Evolutionary conservation across 2,113 vertebrate species (phyloP).

Genomic region (Galemys pyrenaicus): DNA sequence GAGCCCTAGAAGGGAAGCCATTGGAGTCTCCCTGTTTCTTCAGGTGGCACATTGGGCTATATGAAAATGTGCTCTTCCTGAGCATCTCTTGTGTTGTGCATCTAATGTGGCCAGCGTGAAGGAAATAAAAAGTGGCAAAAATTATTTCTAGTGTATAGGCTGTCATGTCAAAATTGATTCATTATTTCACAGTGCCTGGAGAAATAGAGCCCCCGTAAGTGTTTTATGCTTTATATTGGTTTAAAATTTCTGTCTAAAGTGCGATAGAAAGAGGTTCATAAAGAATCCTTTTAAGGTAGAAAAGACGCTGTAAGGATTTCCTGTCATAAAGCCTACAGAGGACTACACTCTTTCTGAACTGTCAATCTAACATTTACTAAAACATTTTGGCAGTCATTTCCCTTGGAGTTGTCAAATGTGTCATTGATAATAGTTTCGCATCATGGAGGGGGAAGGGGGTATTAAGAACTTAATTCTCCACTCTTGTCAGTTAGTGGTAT

Average conservation of each 20-base stretch:
- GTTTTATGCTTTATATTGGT: not conserved
- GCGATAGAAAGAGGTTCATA: not conserved
- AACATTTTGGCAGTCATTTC: constrained; percentile 76
- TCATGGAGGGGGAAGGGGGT: constrained; percentile 41
- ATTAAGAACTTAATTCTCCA: constrained; percentile 67
- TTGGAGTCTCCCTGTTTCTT: not conserved
- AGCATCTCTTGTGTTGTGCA: not conserved
- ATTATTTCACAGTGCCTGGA: not conserved
- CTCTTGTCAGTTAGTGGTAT: constrained; percentile 60
- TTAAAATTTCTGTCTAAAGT: constrained; percentile 45
- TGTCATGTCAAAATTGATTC: constrained; percentile 17
- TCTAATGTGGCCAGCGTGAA: not conserved
- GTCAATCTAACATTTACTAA: constrained; percentile 69
- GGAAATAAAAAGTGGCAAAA: constrained; percentile 40
- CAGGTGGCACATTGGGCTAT: rapidly evolving
- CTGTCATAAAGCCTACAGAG: constrained; percentile 64
- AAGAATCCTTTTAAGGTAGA: constrained; percentile 4
- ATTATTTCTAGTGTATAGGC: not conserved
- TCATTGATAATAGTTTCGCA: constrained; percentile 75
- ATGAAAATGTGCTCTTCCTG: not conserved
- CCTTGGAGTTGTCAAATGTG: constrained; percentile 64
- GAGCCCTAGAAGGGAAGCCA: not conserved
- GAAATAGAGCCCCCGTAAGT: not conserved
- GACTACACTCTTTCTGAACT: constrained; percentile 74
- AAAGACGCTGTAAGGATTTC: constrained; percentile 69